Base-by-base conservation (phyloP, 1,140 invertebrate species). In the Zaprionus vittiger region DNA sequence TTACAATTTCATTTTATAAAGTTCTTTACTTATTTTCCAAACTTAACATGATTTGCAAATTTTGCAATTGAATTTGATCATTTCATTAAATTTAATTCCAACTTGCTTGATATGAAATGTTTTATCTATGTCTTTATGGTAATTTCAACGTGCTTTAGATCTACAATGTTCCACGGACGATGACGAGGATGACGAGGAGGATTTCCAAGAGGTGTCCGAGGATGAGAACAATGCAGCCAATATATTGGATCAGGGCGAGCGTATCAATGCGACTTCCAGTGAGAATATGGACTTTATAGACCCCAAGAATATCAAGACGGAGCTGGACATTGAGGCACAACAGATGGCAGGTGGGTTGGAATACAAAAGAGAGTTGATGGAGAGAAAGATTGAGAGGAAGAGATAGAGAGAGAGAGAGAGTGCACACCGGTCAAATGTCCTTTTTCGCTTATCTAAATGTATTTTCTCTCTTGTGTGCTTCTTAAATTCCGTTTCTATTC, bases 151-250 rank as follows among this genome's bases (percentile, higher is more conserved):
- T 11, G 12, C 15, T 56, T 92, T 92, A 95, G 96, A 96, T 93
- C 92, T 96, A 54, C 95, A 96, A 93, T 96, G 96, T 84, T 96
- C 96, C 2, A 96, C 95, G 54, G 96, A 96, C 81, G 95, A 95
- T 67, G 95, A 96, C 66, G 84, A 89, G 20, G 85, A 89, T 24
- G 84, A 87, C 66, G 96, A 96, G 80, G 95, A 96, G 73, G 95
- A 96, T 86, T 94, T 95, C 66, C 95, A 96, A 80, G 95, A 96
- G 81, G 95, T 95, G 2, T 94, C 93, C 26, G 94, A 94, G 17
- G 94, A 95, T 61, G 95, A 95, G 66, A 94, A 94, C 28, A 92
- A 91, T 20, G 94, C 94, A 14, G 84, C 93, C 11, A 83, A 92
- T 24, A 94, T 94, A 70, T 93, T 94, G 68, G 94, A 92, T 68